Conservation (phyloP, 2,797 vertebrate species). For the Monodelphis domestica region DNA sequence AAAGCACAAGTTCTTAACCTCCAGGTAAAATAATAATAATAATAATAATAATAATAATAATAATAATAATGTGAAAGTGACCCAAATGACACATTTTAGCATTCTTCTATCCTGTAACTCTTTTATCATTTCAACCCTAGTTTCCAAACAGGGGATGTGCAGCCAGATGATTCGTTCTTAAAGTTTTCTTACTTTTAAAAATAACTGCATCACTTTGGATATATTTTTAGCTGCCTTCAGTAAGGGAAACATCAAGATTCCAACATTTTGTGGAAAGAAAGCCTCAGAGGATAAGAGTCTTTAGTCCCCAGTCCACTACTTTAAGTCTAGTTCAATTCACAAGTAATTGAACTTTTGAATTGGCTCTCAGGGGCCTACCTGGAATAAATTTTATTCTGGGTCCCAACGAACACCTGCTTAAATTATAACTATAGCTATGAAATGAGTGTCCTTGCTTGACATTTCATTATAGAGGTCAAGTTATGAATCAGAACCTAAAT, state of each 20-base stretch:
- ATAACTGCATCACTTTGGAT: neutral
- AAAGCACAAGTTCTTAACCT: constrained; percentile 64
- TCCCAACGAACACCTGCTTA: neutral
- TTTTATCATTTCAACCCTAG: neutral
- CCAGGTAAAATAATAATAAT: constrained; percentile 50
- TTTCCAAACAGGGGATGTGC: neutral
- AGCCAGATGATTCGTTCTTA: constrained; percentile 8
- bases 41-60: neutral
- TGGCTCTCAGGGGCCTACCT: neutral
- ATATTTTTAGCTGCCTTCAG: neutral
- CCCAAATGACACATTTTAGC: constrained; percentile 25
- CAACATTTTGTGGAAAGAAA: neutral
- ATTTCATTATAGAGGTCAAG: neutral
- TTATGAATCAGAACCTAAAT: constrained; percentile 11
- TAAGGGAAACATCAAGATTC: neutral
- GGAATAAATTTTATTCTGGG: constrained; percentile 47
- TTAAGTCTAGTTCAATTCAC: constrained; percentile 4
- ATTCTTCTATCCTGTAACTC: constrained; percentile 16
- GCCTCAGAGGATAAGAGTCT: neutral
- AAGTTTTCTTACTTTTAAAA: neutral
- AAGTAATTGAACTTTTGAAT: constrained; percentile 23
- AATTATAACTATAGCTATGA: constrained; percentile 1
- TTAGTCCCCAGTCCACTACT: neutral
- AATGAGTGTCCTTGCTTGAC: neutral
- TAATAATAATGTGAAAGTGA: constrained; percentile 23